These are phyloP conservation scores for Nipponacmea schrenckii DNA, from an alignment of 2,888 invertebrate genomes.

Conservation along the genomic window DNA sequence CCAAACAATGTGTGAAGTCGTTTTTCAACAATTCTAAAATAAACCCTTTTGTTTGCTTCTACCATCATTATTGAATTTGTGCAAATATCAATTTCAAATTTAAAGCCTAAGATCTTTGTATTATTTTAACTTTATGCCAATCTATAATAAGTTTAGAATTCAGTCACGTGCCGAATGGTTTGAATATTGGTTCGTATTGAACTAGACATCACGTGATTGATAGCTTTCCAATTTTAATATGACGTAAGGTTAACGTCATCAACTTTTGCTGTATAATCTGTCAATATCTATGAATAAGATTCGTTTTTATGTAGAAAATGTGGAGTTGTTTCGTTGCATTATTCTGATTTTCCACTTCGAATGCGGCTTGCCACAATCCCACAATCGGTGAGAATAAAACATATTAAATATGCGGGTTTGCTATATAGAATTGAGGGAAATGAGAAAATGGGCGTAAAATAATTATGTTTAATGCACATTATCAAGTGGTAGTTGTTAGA, in stretches of 20 bases:
- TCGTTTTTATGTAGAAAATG: background rate
- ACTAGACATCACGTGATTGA: background rate
- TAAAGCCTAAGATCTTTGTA: too few relatives aligned
- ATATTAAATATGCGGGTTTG: background rate
- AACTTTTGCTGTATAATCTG: background rate
- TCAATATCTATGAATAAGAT: background rate
- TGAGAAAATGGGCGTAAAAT: background rate
- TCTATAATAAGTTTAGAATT: too few relatives aligned
- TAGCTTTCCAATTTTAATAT: background rate
- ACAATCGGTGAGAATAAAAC: background rate
- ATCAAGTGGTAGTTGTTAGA: background rate
- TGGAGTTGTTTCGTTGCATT: background rate
- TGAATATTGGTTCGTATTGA: background rate
- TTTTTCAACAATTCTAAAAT: too few relatives aligned
- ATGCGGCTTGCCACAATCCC: background rate
- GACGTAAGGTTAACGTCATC: conserved; percentile 8
- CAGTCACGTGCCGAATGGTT: too few relatives aligned
- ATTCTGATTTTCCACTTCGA: background rate
- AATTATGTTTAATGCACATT: conserved; percentile 4
- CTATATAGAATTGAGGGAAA: background rate
- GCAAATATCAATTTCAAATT: too few relatives aligned
- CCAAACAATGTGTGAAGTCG: too few relatives aligned
- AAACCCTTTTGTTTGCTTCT: too few relatives aligned
- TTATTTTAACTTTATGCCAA: too few relatives aligned
- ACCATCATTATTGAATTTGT: too few relatives aligned